Evolutionary conservation across 1,140 invertebrate genomes (phyloP).

Genomic region (honey bee (Apis mellifera)): DNA sequence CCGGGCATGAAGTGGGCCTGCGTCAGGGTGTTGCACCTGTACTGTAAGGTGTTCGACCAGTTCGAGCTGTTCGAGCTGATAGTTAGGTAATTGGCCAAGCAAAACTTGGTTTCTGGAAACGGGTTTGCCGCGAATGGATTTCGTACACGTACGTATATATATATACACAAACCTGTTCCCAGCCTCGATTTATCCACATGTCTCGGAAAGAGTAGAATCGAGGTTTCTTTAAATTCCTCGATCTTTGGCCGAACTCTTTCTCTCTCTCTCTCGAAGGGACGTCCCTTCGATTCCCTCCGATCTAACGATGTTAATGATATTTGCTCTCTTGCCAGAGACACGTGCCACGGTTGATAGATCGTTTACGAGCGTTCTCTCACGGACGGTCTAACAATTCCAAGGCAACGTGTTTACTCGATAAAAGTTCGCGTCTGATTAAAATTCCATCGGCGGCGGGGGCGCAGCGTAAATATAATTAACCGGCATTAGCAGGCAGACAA

Average conservation of each 20-base stretch:
- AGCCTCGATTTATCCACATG: background rate
- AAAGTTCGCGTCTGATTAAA: constrained; percentile 10
- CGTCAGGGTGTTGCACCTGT: constrained; percentile 89
- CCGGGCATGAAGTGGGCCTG: constrained; percentile 90
- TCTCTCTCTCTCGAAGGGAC: background rate
- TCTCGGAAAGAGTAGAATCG: no score
- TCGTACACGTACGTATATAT: background rate
- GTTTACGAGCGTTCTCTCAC: background rate
- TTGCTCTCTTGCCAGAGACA: constrained; percentile 1
- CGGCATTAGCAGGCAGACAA: constrained; percentile 34
- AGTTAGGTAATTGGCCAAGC: constrained; percentile 85
- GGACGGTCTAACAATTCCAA: background rate
- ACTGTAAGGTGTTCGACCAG: constrained; percentile 91
- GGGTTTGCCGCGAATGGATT: background rate
- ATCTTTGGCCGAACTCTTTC: background rate
- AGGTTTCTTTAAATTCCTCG: background rate
- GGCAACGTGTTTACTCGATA: constrained; percentile 12
- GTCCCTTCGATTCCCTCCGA: no score
- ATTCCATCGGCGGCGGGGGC: constrained; percentile 35
- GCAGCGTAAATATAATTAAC: constrained; percentile 52
- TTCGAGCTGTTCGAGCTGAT: constrained; percentile 89
- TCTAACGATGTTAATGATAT: constrained; percentile 9
- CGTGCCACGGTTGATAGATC: constrained; percentile 16
- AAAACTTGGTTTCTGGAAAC: background rate
- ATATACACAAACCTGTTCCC: constrained; percentile 3